Percentiles rank a stretch among this genome's conserved stretches.
Evolutionary conservation across 2,888 invertebrate species (phyloP).

Genomic region (Cosmopolites sordidus): DNA sequence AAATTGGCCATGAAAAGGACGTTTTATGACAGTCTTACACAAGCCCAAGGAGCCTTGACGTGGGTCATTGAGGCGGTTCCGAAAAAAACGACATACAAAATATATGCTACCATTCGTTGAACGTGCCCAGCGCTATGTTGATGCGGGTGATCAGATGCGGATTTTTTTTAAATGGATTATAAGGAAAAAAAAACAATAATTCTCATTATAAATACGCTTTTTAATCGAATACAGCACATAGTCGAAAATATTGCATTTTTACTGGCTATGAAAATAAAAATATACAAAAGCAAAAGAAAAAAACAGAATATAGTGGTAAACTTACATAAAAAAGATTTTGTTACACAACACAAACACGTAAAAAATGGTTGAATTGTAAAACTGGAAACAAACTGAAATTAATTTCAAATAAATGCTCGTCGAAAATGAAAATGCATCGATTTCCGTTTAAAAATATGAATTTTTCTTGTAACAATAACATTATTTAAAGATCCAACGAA

Average conservation of each 20-base stretch:
- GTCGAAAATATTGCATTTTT: constrained; percentile 14
- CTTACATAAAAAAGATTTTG: constrained; percentile 9
- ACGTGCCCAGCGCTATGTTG: too few relatives aligned
- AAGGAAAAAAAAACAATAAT: neutral
- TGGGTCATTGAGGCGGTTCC: too few relatives aligned
- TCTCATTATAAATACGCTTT: constrained; percentile 9
- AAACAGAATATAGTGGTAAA: constrained; percentile 5
- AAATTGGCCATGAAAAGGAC: too few relatives aligned
- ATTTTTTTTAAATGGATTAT: neutral
- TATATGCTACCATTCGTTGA: too few relatives aligned
- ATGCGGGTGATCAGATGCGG: too few relatives aligned
- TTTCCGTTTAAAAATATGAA: constrained; percentile 2
- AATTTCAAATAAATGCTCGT: neutral
- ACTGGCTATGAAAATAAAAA: constrained; percentile 16
- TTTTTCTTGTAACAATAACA: constrained; percentile 9
- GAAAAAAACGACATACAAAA: too few relatives aligned
- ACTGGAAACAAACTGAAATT: too few relatives aligned
- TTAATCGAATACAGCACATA: constrained; percentile 11
- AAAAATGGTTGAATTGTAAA: neutral
- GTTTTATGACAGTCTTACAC: too few relatives aligned
- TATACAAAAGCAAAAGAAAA: constrained; percentile 9
- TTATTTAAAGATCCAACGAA: constrained; percentile 2
- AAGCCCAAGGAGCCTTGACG: too few relatives aligned
- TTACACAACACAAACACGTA: constrained; percentile 8
- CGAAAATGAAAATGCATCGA: neutral